phyloP scores from a whole-genome alignment of 2,797 vertebrate genomes.

The Rhadinocentrus ornatus region DNA sequence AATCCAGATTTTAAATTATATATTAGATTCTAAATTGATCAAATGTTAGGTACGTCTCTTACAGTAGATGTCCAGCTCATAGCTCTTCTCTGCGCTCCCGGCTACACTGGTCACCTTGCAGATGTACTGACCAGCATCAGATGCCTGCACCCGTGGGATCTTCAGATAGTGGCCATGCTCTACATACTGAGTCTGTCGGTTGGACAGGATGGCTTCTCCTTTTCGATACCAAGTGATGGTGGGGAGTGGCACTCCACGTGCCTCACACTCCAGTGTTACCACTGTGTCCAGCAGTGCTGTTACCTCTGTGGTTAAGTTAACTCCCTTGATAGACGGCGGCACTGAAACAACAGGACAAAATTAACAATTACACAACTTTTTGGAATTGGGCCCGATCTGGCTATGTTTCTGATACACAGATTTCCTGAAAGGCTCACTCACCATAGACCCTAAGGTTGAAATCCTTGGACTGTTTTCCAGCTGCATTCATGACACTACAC shows the following conservation, averaged over 20 bases:
- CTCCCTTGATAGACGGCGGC: slow-evolving; percentile 93
- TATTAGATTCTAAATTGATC: not conserved
- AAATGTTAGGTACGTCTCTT: slow-evolving; percentile 55
- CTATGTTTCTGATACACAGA: not conserved
- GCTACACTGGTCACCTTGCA: slow-evolving; percentile 88
- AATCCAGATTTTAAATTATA: not conserved
- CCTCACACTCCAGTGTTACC: slow-evolving; percentile 92
- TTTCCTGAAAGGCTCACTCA: slow-evolving; percentile 67
- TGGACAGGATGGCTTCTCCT: slow-evolving; percentile 82
- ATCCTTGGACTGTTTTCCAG: slow-evolving; percentile 91
- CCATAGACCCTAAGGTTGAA: slow-evolving; percentile 88
- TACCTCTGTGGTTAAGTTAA: slow-evolving; percentile 88
- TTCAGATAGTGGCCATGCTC: slow-evolving; percentile 92
- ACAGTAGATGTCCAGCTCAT: slow-evolving; percentile 91
- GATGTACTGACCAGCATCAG: slow-evolving; percentile 87
- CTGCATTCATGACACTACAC: slow-evolving; percentile 88
- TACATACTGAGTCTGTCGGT: slow-evolving; percentile 84
- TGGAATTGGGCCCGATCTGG: too few species aligned
- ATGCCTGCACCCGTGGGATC: slow-evolving; percentile 86
- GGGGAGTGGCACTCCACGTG: slow-evolving; percentile 89
- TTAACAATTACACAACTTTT: not conserved
- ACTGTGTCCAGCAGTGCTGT: slow-evolving; percentile 83
- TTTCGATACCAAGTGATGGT: slow-evolving; percentile 91
- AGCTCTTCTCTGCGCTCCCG: slow-evolving; percentile 88
- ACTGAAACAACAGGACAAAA: slow-evolving; percentile 76